These are phyloP conservation scores for Helicoverpa armigera DNA, from an alignment of 1,140 invertebrate genomes.

Conservation along the genomic window DNA sequence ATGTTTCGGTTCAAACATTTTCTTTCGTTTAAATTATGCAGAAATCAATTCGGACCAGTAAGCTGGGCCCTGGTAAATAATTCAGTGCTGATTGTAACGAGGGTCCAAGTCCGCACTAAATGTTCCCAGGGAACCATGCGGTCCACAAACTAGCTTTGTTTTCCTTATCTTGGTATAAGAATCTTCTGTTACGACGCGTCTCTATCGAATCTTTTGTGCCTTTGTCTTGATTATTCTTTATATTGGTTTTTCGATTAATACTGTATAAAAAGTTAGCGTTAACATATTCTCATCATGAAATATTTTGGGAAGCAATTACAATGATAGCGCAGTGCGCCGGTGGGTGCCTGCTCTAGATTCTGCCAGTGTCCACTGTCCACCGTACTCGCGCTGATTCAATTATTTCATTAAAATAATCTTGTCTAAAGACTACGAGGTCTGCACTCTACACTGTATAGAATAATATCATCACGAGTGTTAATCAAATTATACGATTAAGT, in stretches of 20 bases:
- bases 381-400: conserved; percentile 76
- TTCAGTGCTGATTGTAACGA: conserved; percentile 76
- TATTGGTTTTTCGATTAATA: conserved; percentile 57
- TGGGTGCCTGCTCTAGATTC: conserved; percentile 70
- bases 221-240: conserved; percentile 59
- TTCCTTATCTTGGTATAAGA: conserved; percentile 70
- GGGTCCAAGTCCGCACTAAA: conserved; percentile 74
- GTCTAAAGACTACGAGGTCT: conserved; percentile 59
- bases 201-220: conserved; percentile 56
- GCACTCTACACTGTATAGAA: conserved; percentile 58
- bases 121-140: conserved; percentile 66
- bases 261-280: conserved; percentile 50
- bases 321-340: conserved; percentile 57
- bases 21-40: conserved; percentile 77
- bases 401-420: conserved; percentile 80
- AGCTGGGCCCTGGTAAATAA: conserved; percentile 75
- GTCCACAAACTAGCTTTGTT: conserved; percentile 66
- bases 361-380: conserved; percentile 69
- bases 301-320: conserved; percentile 71
- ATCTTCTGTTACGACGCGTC: conserved; percentile 65
- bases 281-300: conserved; percentile 49
- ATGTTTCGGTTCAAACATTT: conserved; percentile 60
- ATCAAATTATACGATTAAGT: conserved; percentile 53
- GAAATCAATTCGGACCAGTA: conserved; percentile 74
- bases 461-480: conserved; percentile 57